Base-by-base conservation (phyloP, 2,888 invertebrate genomes). In the Gandaritis pyraliata region DNA sequence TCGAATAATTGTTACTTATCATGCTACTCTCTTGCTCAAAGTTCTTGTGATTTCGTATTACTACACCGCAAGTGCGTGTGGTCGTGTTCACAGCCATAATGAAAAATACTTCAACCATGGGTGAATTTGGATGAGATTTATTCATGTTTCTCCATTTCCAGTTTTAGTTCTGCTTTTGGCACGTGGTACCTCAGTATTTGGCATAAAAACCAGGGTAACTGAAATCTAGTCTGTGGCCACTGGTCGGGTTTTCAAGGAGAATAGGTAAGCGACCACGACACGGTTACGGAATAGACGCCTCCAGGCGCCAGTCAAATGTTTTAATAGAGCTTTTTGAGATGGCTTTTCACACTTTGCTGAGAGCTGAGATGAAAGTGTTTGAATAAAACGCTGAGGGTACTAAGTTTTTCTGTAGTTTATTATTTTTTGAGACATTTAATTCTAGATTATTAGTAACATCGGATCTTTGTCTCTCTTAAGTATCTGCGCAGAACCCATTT, bases 201-300 rank as follows among this genome's bases (percentile, higher is more conserved):
- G 15, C 11, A 12, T n/a, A 12, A 15, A 29, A 12, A 12, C 23
- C 38, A 29, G 15, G 29, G 23, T 18, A 48, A 51, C 29, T 15
- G n/a, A 50, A 45, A 13, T 10, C 29, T 39, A 15, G 39, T 47
- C 33, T 43, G 46, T 30, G 48, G 47, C 66, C 67, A 23, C 13
- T 15, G 52, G 63, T 13, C 38, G 56, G 58, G 8, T 60, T 64
- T 49, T 74, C 76, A 85, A 83, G 76, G 81, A 73, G 85, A 86
- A 86, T 85, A 84, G 82, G 82, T 82, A 81, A 85, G 81, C 56
- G 74, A 66, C 66, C 68, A 70, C 72, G 70, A 74, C 77, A 74
- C 77, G 70, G 76, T 79, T 73, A 75, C 66, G 66, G 58, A 70
- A 66, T 69, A 72, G 72, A 75, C 80, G 76, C 82, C 80, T 77